Evolutionary conservation across 2,797 vertebrate genomes (phyloP), one percentile per base, ranked within the genome.

Genomic region (Ispidina lecontei): DNA sequence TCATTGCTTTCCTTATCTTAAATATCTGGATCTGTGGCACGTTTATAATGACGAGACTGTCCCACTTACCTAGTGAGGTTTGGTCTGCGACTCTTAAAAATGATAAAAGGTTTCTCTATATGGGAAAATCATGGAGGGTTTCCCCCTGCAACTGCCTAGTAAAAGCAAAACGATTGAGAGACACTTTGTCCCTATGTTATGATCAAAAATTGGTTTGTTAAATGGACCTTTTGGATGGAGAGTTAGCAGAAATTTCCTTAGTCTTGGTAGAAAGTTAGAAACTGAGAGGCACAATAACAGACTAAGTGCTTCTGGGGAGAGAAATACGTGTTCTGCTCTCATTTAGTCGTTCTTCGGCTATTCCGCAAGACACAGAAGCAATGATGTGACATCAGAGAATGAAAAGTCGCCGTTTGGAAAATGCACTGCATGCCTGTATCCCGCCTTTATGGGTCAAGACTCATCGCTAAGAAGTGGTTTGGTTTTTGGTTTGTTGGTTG

Each of bases 151-250:
- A 29, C 46, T 44, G 5, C 25, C n/a, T 31, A 12, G 44, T 37
- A 28, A 20, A 68, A 84, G 37, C 25, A 73, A 70, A 90, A 71
- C 6, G 4, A 79, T 62, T 14, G 26, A 28, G 21, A 46, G n/a
- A 63, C 14, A 25, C 9, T 67, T 73, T 44, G 4, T 44, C 47
- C 14, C 29, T 15, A 3, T 2, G 25, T 59, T 29, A 26, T n/a
- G 60, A 72, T 60, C 41, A 68, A 7, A 71, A 92, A 70, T 12
- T 84, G 70, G 80, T 74, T 37, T 55, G 75, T 69, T 94, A 86
- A 89, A 95, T 4, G 41, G 78, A 52, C 44, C 58, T 64, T 37
- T 69, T 71, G 39, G 54, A 55, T 73, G 65, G 56, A 84, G 43
- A 46, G 8, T 12, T 63, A 71, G 56, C 21, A 71, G 31, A 58